Evolutionary conservation across 2,797 vertebrate species (phyloP).

Genomic region (Cercopithecus diana): DNA sequence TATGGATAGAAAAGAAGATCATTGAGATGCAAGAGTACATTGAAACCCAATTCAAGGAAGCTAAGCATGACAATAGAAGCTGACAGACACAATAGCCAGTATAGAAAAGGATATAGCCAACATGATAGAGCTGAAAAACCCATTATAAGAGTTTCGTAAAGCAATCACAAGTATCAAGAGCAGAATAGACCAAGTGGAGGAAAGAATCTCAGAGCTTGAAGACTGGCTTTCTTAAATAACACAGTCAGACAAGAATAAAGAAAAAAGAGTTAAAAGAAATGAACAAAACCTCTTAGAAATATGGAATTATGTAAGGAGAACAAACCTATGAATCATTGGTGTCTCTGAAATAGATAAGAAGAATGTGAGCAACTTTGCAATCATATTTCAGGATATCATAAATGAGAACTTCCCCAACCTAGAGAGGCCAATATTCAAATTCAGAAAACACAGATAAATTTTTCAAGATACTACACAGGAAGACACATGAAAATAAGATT

Average conservation of each 20-base stretch:
- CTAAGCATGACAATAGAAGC: background rate
- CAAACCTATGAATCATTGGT: background rate
- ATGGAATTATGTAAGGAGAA: background rate
- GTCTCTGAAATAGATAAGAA: background rate
- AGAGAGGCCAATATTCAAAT: background rate
- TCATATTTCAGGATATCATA: background rate
- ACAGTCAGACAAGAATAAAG: background rate
- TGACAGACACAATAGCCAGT: background rate
- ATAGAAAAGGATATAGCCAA: background rate
- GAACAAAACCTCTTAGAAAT: background rate
- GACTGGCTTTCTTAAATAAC: background rate
- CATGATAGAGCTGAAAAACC: background rate
- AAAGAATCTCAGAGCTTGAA: background rate
- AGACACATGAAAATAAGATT: background rate
- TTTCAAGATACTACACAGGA: background rate
- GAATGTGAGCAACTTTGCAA: background rate
- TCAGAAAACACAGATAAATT: background rate
- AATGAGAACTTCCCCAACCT: background rate
- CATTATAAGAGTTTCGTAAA: background rate
- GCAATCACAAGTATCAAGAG: background rate
- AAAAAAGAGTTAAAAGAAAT: background rate
- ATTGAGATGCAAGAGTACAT: background rate
- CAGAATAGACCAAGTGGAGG: background rate
- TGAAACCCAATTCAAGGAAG: background rate
- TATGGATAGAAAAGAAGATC: background rate